phyloP scores from a whole-genome alignment of 1,140 invertebrate genomes.

The Aphelenchoides avenae region DNA sequence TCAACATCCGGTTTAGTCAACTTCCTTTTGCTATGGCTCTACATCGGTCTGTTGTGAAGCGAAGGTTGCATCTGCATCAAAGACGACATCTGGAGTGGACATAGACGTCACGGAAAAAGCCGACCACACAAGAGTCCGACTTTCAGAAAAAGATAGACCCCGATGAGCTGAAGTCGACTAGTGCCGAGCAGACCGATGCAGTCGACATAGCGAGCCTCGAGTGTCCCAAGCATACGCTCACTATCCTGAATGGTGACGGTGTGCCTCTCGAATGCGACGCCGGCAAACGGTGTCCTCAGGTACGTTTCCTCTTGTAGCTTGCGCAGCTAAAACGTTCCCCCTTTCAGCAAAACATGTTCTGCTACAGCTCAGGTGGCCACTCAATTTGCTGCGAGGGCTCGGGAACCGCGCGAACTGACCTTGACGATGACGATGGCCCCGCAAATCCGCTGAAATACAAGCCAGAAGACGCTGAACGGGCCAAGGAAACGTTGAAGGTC shows the following conservation, averaged over 20 bases:
- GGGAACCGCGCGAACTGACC: constrained; percentile 1
- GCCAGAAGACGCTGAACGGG: constrained; percentile 7
- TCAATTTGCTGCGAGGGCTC: constrained; percentile 23
- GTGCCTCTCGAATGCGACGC: constrained; percentile 17
- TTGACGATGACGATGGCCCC: constrained; percentile 5
- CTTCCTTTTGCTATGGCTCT: no score
- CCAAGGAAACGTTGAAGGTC: constrained; percentile 7
- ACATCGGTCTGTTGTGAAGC: no score
- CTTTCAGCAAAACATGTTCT: constrained; percentile 28
- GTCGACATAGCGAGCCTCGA: no score
- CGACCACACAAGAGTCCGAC: background rate
- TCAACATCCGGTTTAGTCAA: no score
- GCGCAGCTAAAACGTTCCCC: no score
- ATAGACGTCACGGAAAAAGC: constrained; percentile 11
- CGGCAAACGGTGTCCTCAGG: constrained; percentile 17
- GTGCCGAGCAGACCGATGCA: no score
- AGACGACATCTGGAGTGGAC: background rate
- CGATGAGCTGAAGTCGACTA: constrained; percentile 4
- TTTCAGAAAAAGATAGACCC: background rate
- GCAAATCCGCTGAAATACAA: constrained; percentile 19
- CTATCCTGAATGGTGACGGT: constrained; percentile 24
- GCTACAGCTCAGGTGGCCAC: constrained; percentile 9
- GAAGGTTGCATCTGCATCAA: constrained; percentile 20
- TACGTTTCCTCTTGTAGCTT: constrained; percentile 5
- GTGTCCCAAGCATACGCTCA: constrained; percentile 24